Conservation (phyloP, 1,140 invertebrate species). For the Tribolium castaneum region DNA sequence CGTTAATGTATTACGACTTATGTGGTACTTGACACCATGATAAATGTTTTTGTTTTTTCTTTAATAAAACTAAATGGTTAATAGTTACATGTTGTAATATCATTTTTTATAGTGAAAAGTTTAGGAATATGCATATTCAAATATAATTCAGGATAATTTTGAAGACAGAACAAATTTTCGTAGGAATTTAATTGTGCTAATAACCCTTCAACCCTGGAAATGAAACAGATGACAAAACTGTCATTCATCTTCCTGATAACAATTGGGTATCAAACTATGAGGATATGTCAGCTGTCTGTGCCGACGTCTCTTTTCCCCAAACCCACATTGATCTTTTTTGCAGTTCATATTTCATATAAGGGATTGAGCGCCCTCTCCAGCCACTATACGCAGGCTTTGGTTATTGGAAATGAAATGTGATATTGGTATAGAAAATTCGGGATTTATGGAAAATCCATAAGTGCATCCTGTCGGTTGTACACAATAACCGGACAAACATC, state of each 20-base stretch:
- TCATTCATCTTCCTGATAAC: slow-evolving; percentile 38
- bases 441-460: slow-evolving; percentile 33
- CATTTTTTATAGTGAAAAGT: too few species aligned
- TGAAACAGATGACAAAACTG: slow-evolving; percentile 24
- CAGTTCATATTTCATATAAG: slow-evolving; percentile 22
- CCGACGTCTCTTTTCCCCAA: slow-evolving; percentile 33
- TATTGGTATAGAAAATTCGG: slow-evolving; percentile 25
- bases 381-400: slow-evolving; percentile 5
- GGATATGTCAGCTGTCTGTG: slow-evolving; percentile 31
- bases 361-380: neutral
- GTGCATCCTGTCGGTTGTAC: slow-evolving; percentile 11
- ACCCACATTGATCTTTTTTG: slow-evolving; percentile 35
- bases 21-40: too few species aligned
- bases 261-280: slow-evolving; percentile 27
- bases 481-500: slow-evolving; percentile 9
- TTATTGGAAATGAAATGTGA: slow-evolving; percentile 34
- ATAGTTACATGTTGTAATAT: too few species aligned
- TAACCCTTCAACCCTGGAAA: neutral
- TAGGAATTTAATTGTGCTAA: neutral
- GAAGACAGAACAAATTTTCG: neutral
- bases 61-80: too few species aligned
- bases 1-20: too few species aligned
- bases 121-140: too few species aligned
- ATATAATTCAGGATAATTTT: neutral
- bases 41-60: too few species aligned